Conservation (phyloP, 1,140 invertebrate genomes). For the Berghia stephanieae region DNA sequence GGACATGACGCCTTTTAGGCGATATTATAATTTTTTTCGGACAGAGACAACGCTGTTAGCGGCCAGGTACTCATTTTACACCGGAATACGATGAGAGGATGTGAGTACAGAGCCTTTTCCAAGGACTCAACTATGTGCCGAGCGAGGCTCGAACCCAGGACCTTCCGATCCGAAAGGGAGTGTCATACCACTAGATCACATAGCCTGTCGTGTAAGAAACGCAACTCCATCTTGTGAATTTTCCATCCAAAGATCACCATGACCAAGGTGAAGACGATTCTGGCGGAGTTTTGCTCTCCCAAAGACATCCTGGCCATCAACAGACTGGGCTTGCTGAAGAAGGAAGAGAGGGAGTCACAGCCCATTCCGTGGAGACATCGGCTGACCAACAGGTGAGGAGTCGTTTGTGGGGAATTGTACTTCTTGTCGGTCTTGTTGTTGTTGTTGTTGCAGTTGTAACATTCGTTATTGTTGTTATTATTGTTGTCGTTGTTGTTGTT, state of each 20-base stretch:
- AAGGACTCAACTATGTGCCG: too few species aligned
- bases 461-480: not conserved
- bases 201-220: too few species aligned
- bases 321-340: slow-evolving; percentile 21
- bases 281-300: slow-evolving; percentile 29
- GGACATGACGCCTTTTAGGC: too few species aligned
- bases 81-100: too few species aligned
- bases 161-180: too few species aligned
- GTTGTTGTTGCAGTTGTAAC: not conserved
- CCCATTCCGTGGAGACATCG: slow-evolving; percentile 28
- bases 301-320: slow-evolving; percentile 33
- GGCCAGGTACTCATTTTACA: too few species aligned
- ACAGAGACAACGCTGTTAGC: too few species aligned
- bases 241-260: not conserved
- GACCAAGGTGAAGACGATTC: slow-evolving; percentile 32
- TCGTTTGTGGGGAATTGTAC: not conserved
- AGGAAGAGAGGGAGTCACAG: slow-evolving; percentile 23
- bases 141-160: too few species aligned
- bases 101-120: too few species aligned
- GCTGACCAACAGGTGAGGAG: slow-evolving; percentile 16
- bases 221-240: too few species aligned
- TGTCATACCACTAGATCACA: too few species aligned
- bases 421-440: not conserved
- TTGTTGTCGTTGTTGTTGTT: not conserved
- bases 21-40: too few species aligned